phyloP scores from a whole-genome alignment of 2,797 vertebrate species.

The Galagoides demidoff region DNA sequence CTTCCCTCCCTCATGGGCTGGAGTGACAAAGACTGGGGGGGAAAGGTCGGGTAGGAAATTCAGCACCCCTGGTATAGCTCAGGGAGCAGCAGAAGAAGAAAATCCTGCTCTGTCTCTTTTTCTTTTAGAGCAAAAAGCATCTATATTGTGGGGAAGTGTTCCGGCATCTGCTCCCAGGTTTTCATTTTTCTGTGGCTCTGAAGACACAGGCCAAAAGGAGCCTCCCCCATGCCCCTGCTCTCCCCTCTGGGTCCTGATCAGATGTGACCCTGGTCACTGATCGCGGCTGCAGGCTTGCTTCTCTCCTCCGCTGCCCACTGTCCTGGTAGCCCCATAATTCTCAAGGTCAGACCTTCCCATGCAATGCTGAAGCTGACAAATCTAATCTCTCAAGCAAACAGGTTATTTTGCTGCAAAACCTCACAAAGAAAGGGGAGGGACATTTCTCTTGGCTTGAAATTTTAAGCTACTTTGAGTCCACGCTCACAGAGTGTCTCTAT shows the following conservation, averaged over 20 bases:
- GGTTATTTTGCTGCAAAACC: slow-evolving; percentile 65
- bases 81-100: background rate
- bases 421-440: slow-evolving; percentile 58
- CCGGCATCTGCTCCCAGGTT: background rate
- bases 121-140: background rate
- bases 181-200: slow-evolving; percentile 1
- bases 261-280: background rate
- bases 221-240: background rate
- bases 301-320: slow-evolving; percentile 27
- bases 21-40: background rate
- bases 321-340: slow-evolving; percentile 18
- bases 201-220: background rate
- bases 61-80: background rate
- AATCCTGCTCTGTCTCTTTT: background rate
- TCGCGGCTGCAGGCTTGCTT: background rate
- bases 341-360: slow-evolving; percentile 59
- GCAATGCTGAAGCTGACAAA: slow-evolving; percentile 46
- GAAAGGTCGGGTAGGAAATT: background rate
- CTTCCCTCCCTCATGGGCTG: background rate
- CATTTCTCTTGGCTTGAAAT: slow-evolving; percentile 60
- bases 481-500: slow-evolving; percentile 20
- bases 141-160: background rate
- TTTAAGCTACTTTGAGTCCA: slow-evolving; percentile 67
- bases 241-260: background rate
- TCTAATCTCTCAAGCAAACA: slow-evolving; percentile 59